These are phyloP conservation scores for Embidobia sp. DNA, from an alignment of 2,888 invertebrate species.

Conservation along the genomic window DNA sequence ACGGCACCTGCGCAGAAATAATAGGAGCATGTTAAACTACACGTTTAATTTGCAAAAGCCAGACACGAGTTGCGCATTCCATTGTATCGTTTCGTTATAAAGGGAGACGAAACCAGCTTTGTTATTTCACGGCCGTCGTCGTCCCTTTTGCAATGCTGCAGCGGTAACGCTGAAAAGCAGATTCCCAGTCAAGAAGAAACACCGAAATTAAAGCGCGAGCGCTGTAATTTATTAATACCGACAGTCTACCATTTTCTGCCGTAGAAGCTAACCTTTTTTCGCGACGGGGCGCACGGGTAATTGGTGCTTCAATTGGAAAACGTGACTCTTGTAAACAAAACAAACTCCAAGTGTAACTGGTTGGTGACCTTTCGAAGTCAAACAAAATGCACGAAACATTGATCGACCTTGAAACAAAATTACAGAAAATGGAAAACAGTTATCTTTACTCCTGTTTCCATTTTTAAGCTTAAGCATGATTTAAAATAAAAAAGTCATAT, in stretches of 20 bases:
- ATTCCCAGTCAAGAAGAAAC: slow-evolving; percentile 66
- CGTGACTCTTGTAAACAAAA: too few relatives aligned
- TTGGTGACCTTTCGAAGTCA: too few relatives aligned
- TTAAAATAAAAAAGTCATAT: too few relatives aligned
- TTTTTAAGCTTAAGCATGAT: too few relatives aligned
- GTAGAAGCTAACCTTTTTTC: slow-evolving; percentile 2
- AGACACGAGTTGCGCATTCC: slow-evolving; percentile 68
- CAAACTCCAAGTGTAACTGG: too few relatives aligned
- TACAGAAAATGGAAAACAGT: too few relatives aligned
- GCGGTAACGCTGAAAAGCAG: slow-evolving; percentile 70
- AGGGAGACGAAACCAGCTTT: slow-evolving; percentile 74
- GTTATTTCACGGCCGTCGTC: slow-evolving; percentile 73
- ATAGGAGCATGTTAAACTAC: slow-evolving; percentile 70
- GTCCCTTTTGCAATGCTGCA: slow-evolving; percentile 61
- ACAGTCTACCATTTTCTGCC: slow-evolving; percentile 1
- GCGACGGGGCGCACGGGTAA: too few relatives aligned
- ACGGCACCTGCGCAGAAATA: slow-evolving; percentile 63
- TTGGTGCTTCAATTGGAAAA: too few relatives aligned
- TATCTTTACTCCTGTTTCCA: too few relatives aligned
- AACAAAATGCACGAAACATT: too few relatives aligned
- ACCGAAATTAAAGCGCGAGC: slow-evolving; percentile 58
- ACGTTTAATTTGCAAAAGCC: slow-evolving; percentile 75
- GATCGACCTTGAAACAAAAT: too few relatives aligned
- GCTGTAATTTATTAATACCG: slow-evolving; percentile 58
- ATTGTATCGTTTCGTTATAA: slow-evolving; percentile 73